Evolutionary conservation across 2,888 invertebrate genomes (phyloP).

Genomic region (Phortica okadai): DNA sequence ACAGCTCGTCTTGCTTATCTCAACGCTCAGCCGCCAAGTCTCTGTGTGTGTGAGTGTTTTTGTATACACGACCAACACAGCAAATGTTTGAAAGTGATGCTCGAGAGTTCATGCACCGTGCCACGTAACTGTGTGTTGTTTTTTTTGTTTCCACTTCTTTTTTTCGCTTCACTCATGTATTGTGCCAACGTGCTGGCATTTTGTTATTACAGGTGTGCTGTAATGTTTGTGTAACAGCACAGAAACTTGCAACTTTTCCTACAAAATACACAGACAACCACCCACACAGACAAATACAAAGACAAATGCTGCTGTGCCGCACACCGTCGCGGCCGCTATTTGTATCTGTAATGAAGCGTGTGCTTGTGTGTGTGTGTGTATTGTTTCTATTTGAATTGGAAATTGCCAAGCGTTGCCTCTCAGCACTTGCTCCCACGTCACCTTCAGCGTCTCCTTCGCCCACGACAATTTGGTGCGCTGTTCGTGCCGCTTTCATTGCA

Average conservation of each 20-base stretch:
- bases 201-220: conserved; percentile 50
- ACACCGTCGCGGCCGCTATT: not conserved
- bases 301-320: too few relatives aligned
- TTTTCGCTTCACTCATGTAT: not conserved
- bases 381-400: conserved; percentile 64
- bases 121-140: conserved; percentile 36
- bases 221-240: conserved; percentile 33
- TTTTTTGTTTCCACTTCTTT: not conserved
- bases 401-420: conserved; percentile 52
- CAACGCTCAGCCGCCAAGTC: not conserved
- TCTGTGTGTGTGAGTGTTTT: conserved; percentile 33
- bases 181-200: not conserved
- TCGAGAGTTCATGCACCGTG: conserved; percentile 72
- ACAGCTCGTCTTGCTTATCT: not conserved
- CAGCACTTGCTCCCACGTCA: not conserved
- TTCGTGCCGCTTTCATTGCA: conserved; percentile 25
- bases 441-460: not conserved
- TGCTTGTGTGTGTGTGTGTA: not conserved
- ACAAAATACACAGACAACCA: not conserved
- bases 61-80: conserved; percentile 35
- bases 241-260: conserved; percentile 50
- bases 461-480: conserved; percentile 58
- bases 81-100: conserved; percentile 62
- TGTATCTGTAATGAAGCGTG: not conserved
- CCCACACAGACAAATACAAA: not conserved